Base-by-base conservation (phyloP, 2,888 invertebrate genomes). In the Atethmia centrago region DNA sequence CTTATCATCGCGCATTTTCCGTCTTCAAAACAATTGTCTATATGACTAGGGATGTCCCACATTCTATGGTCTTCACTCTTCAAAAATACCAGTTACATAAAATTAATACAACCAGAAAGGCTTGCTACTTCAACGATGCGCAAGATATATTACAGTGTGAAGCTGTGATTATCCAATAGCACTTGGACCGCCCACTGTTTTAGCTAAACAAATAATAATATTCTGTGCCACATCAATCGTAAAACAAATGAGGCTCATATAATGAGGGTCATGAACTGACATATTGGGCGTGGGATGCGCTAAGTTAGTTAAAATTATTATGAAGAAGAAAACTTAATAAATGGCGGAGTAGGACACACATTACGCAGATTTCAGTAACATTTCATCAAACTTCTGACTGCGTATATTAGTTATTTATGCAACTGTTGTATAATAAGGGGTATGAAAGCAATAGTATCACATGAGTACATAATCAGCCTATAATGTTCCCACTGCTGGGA, bases 121-220 rank as follows among this genome's bases (percentile, higher is more conserved):
- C 16, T 9, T 28, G 19, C 14, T 3, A 16, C 42, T 59, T 75
- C 49, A 25, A 45, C 12, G 31, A 53, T 62, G 31, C 3, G 16
- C 9, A 53, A 31, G 76, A 75, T 61, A 53, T 45, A 75, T 75
- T 61, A 72, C 31, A 59, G 25, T 53, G 45, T 45, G 16, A 76
- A 53, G 51, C 36, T 53, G 51, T 53, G 31, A 45, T n/a, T 71
- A 56, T 12, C 47, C 36, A 53, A 76, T 21, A 59, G 8, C n/a
- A 59, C 16, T 73, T 36, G 16, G 71, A 79, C 74, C 84, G 71
- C 79, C 79, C 77, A 78, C 76, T 64, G 75, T 21, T 77, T 59
- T 36, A 12, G 40, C 49, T 61, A 47, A 73, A n/a, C n/a, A n/a
- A n/a, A n/a, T n/a, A n/a, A n/a, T n/a, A n/a, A n/a, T n/a, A n/a